Percentiles rank a stretch among this genome's conserved stretches.
Conservation (phyloP, 2,888 invertebrate genomes). For the Agonum fuliginosum region DNA sequence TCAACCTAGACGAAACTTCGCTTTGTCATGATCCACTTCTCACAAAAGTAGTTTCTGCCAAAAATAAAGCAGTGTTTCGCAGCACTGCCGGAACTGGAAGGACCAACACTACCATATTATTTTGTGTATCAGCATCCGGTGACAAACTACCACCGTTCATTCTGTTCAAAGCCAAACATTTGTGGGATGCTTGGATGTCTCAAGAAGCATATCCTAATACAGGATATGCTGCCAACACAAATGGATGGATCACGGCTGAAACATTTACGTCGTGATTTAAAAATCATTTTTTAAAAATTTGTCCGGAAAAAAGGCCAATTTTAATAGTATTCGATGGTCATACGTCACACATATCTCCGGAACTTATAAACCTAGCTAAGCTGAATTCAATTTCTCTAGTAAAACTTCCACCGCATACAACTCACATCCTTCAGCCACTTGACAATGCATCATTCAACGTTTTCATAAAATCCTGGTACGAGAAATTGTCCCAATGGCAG, state of each 20-base stretch:
- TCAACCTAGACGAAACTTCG: constrained; percentile 60
- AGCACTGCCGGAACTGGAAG: constrained; percentile 52
- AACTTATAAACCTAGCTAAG: constrained; percentile 63
- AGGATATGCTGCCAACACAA: constrained; percentile 17
- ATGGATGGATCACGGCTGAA: constrained; percentile 64
- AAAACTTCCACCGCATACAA: constrained; percentile 55
- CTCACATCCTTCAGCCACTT: constrained; percentile 59
- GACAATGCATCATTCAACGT: constrained; percentile 64
- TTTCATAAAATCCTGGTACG: no score
- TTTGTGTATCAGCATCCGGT: constrained; percentile 58
- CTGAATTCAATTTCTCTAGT: constrained; percentile 60
- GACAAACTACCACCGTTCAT: constrained; percentile 56
- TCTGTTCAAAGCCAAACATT: constrained; percentile 60
- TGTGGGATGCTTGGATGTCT: constrained; percentile 60
- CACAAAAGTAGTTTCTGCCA: constrained; percentile 61
- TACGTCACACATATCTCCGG: constrained; percentile 64
- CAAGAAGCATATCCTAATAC: constrained; percentile 59
- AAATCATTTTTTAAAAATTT: constrained; percentile 34
- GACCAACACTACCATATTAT: constrained; percentile 57
- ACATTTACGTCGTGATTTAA: constrained; percentile 49
- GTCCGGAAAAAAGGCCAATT: constrained; percentile 61
- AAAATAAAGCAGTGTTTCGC: no score
- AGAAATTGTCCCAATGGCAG: no score
- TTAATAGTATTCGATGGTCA: constrained; percentile 65
- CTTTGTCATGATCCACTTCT: constrained; percentile 61